Base-by-base conservation (phyloP, 2,888 invertebrate species). In the Tetragonisca angustula region DNA sequence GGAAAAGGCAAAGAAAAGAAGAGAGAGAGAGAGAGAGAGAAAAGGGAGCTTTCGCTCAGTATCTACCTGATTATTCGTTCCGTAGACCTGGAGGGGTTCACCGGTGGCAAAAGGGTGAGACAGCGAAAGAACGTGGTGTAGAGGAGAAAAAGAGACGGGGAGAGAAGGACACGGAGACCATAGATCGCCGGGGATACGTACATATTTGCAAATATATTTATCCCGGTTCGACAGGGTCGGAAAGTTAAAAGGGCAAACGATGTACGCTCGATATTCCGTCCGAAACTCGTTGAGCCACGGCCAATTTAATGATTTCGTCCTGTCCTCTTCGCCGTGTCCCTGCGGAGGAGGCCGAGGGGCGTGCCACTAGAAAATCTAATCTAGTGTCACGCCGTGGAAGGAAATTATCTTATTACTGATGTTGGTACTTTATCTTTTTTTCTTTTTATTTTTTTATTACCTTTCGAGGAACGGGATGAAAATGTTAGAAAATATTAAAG, bases 141-240 rank as follows among this genome's bases (percentile, higher is more conserved):
- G 74, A 64, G 72, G 73, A 80, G 81, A 76, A 79, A 79, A 74
- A 79, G 76, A 52, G 76, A 74, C 64, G 69, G 81, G 80, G 78
- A 76, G 79, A 74, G 2, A 61, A 73, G 69, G n/a, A 59, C 74
- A 75, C 62, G 72, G 76, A 79, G 64, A 79, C 78, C 76, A 83
- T 84, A 83, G 89, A 90, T 91, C 88, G 85, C 81, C 84, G 73
- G 86, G 90, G 88, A 91, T 92, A 87, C 87, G 90, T 86, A 92
- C 91, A 92, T 93, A 93, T 93, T 93, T 93, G 92, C 93, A 93
- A 93, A 93, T 92, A 93, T 92, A 92, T 93, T 93, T 93, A 93
- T 91, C 90, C 88, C 81, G 87, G 86, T 90, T 90, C 90, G 87
- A 84, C 90, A 88, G 89, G 85, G 86, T 81, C 85, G 85, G 91